A percentile compares a stretch with the other conserved stretches of the same genome.
These are phyloP conservation scores for Napeogenes inachia DNA, from an alignment of 2,888 invertebrate genomes.

Conservation along the genomic window DNA sequence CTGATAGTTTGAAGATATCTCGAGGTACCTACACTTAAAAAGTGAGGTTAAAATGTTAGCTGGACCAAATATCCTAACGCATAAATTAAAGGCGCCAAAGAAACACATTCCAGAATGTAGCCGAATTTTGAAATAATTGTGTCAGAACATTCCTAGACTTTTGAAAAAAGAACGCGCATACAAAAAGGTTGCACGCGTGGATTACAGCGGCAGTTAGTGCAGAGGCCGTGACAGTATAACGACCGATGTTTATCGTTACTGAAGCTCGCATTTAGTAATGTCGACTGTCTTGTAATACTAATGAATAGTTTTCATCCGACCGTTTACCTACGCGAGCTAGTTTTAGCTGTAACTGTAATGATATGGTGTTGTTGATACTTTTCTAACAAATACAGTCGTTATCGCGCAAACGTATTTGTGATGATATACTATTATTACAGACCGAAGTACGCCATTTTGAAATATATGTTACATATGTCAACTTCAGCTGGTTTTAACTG, in stretches of 20 bases:
- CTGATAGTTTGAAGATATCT: too few species aligned
- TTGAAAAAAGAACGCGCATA: conserved; percentile 36
- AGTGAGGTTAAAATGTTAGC: conserved; percentile 52
- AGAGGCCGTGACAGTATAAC: conserved; percentile 67
- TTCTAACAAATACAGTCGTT: conserved; percentile 16
- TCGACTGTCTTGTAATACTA: conserved; percentile 29
- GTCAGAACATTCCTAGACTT: conserved; percentile 32
- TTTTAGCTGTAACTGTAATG: conserved; percentile 29
- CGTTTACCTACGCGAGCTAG: conserved; percentile 28
- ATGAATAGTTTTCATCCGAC: conserved; percentile 32
- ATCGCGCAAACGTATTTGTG: neutral
- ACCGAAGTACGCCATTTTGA: neutral
- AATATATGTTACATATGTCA: neutral
- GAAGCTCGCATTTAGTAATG: conserved; percentile 38
- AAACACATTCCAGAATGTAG: conserved; percentile 40
- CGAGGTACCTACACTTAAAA: conserved; percentile 11
- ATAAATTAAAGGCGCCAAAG: conserved; percentile 68
- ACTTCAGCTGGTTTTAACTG: neutral
- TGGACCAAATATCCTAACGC: conserved; percentile 38
- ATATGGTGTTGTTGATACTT: conserved; percentile 18
- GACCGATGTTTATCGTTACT: conserved; percentile 65
- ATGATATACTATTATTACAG: conserved; percentile 6
- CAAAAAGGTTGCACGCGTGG: conserved; percentile 68
- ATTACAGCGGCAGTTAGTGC: conserved; percentile 64
- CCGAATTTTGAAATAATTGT: conserved; percentile 41